A percentile compares a stretch with the other conserved stretches of the same genome.
These are phyloP conservation scores for Drosophila nr. perissopoda DNA, from an alignment of 2,888 invertebrate genomes.

Conservation along the genomic window DNA sequence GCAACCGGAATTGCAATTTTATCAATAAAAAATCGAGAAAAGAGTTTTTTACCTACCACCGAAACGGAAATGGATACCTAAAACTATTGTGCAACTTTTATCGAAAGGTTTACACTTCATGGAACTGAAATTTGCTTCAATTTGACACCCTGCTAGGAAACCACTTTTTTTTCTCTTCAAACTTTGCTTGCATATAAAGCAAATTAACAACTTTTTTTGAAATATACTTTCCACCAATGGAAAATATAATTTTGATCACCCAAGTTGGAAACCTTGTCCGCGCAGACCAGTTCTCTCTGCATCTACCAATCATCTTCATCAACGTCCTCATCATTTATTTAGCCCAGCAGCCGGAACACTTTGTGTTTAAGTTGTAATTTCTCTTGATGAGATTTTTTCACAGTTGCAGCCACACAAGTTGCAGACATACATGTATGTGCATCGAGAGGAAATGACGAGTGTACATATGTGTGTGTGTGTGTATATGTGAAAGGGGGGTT, in stretches of 20 bases:
- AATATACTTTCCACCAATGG: background rate
- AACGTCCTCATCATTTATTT: constrained; percentile 54
- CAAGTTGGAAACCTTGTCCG: background rate
- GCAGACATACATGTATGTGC: constrained; percentile 1
- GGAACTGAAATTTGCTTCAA: background rate
- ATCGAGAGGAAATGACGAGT: background rate
- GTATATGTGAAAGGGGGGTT: constrained; percentile 1
- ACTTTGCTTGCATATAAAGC: background rate
- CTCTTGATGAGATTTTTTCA: constrained; percentile 70
- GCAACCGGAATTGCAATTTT: background rate
- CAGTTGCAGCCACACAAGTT: constrained; percentile 29
- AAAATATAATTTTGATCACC: background rate
- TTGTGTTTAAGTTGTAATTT: constrained; percentile 76
- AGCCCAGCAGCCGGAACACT: constrained; percentile 33
- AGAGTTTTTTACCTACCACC: background rate
- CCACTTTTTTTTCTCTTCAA: background rate
- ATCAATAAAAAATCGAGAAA: background rate
- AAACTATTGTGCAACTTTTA: background rate
- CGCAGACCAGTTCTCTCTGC: background rate
- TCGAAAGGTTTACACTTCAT: background rate
- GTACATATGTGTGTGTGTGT: background rate
- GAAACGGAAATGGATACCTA: background rate
- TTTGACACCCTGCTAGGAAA: background rate
- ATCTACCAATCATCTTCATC: constrained; percentile 24
- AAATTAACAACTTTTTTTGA: background rate